These are phyloP conservation scores for Alviniconcha strummeri DNA, from an alignment of 2,888 invertebrate genomes.

Conservation along the genomic window DNA sequence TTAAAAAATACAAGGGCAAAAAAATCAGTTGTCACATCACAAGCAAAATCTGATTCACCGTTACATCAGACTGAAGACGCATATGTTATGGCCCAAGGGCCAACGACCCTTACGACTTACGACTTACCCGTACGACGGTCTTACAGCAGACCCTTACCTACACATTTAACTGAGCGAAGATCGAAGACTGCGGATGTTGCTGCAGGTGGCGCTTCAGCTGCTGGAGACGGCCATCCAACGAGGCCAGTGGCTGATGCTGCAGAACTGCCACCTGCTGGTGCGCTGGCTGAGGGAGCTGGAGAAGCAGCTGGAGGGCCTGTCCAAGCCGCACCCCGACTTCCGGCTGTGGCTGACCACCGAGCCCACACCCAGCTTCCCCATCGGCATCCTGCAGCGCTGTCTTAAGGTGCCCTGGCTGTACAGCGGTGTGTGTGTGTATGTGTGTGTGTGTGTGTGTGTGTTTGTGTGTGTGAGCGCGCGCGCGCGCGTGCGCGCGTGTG, in stretches of 20 bases:
- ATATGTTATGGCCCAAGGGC: no score
- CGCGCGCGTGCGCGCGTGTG: no score
- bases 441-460: neutral
- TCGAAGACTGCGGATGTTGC: no score
- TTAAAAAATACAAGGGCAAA: no score
- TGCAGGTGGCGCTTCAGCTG: slow-evolving; percentile 79
- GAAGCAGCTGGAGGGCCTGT: slow-evolving; percentile 85
- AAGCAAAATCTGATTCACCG: no score
- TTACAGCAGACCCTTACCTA: no score
- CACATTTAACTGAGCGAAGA: no score
- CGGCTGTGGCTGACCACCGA: slow-evolving; percentile 94
- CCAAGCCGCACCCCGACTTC: slow-evolving; percentile 90
- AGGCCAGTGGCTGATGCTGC: slow-evolving; percentile 92
- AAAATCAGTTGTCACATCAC: no score
- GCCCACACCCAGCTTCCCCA: slow-evolving; percentile 88
- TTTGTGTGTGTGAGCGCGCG: neutral
- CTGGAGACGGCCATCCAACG: slow-evolving; percentile 66
- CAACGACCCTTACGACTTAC: no score
- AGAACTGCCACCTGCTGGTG: slow-evolving; percentile 91
- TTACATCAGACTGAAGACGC: no score
- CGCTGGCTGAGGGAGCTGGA: slow-evolving; percentile 86
- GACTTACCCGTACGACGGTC: no score
- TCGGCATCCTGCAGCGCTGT: slow-evolving; percentile 88
- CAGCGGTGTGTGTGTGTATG: neutral
- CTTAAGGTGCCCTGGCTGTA: slow-evolving; percentile 78